These are phyloP conservation scores for Hirudo medicinalis DNA, from an alignment of 1,140 invertebrate species.

Conservation along the genomic window DNA sequence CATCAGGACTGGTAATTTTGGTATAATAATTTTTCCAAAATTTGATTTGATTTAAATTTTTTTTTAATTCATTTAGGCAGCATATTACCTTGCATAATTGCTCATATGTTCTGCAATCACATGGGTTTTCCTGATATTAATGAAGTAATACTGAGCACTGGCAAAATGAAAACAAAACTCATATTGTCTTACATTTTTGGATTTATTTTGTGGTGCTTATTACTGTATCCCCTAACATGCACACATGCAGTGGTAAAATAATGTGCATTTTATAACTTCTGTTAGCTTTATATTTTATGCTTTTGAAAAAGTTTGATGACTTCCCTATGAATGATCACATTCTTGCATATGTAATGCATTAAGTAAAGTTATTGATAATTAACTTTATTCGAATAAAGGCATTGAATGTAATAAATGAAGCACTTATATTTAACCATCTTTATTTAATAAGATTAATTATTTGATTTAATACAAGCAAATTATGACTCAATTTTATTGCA, in stretches of 20 bases:
- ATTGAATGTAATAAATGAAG: no score
- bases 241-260: background rate
- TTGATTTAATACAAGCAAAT: no score
- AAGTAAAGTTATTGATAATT: no score
- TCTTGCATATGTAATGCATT: background rate
- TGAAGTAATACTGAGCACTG: slow-evolving; percentile 57
- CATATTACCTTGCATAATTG: slow-evolving; percentile 45
- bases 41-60: background rate
- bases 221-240: slow-evolving; percentile 7
- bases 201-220: slow-evolving; percentile 54
- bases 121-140: slow-evolving; percentile 84
- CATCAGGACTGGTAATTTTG: slow-evolving; percentile 43
- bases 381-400: no score
- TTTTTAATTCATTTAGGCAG: background rate
- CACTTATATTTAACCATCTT: no score
- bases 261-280: background rate
- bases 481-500: background rate
- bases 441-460: no score
- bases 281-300: background rate
- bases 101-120: slow-evolving; percentile 85
- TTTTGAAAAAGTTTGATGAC: background rate
- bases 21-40: background rate
- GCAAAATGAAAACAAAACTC: slow-evolving; percentile 48
- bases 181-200: slow-evolving; percentile 61
- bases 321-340: background rate